Conservation (phyloP, 2,888 invertebrate species). For the Rotaria sp. region DNA sequence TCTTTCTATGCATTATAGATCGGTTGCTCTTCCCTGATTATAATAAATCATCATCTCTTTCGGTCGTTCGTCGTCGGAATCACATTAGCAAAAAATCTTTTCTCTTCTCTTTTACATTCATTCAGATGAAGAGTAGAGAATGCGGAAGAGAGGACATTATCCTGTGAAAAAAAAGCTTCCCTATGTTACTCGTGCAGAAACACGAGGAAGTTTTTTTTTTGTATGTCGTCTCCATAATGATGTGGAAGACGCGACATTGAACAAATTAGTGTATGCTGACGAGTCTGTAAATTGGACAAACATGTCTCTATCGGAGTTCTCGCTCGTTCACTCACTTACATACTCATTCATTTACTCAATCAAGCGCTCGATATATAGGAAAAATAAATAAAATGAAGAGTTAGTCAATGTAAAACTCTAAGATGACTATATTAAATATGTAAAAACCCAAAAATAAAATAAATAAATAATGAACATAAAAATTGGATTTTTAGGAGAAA, state of each 20-base stretch:
- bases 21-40: not conserved
- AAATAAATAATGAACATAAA: not conserved
- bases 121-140: not conserved
- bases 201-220: not conserved
- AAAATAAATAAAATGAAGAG: not conserved
- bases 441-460: not conserved
- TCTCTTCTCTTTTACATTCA: not conserved
- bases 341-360: not conserved
- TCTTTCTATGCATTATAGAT: not conserved
- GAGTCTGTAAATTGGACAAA: not conserved
- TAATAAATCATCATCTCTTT: constrained; percentile 10
- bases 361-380: not conserved
- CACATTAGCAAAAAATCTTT: not conserved
- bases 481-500: not conserved
- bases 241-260: not conserved
- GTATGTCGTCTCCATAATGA: not conserved
- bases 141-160: not conserved
- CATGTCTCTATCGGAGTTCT: not conserved
- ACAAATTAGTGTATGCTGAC: not conserved
- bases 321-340: not conserved
- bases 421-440: not conserved
- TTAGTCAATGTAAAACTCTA: not conserved
- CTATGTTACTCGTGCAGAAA: not conserved
- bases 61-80: not conserved
- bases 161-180: not conserved